A percentile compares a stretch with the other conserved stretches of the same genome.
These are phyloP conservation scores for Brachyrhaphis roseni DNA, from an alignment of 2,797 vertebrate genomes.

Conservation along the genomic window DNA sequence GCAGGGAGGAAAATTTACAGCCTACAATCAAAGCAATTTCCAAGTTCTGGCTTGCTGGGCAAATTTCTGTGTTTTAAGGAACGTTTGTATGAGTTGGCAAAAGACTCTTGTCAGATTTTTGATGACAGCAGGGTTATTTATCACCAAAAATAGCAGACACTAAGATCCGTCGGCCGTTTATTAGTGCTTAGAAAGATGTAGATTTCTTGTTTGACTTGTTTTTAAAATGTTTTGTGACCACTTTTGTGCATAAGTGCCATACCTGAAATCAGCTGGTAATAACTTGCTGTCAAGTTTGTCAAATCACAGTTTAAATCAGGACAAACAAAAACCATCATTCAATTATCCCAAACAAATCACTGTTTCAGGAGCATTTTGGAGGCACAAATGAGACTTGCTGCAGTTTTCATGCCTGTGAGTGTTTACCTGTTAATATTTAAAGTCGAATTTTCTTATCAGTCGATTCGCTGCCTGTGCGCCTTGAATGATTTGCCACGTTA, in stretches of 20 bases:
- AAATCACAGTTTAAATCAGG: neutral
- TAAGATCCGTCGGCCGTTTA: conserved; percentile 21
- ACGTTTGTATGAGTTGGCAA: conserved; percentile 47
- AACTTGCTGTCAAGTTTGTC: neutral
- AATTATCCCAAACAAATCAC: conserved; percentile 13
- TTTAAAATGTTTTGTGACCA: conserved; percentile 12
- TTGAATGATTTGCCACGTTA: neutral
- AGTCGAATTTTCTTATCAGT: neutral
- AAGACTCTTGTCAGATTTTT: conserved; percentile 31
- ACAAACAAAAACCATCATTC: conserved; percentile 18
- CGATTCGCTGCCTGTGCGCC: neutral
- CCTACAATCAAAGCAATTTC: conserved; percentile 24
- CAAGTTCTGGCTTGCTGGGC: conserved; percentile 27
- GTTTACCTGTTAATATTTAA: neutral
- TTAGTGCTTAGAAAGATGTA: conserved; percentile 1
- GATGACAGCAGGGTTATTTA: conserved; percentile 40
- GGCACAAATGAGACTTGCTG: neutral
- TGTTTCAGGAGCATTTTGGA: neutral
- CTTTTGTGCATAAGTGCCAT: neutral
- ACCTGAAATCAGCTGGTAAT: neutral
- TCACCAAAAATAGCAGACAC: conserved; percentile 32
- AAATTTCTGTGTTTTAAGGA: conserved; percentile 44
- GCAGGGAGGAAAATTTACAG: conserved; percentile 11
- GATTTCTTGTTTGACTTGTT: conserved; percentile 5
- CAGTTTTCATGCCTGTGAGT: neutral